Evolutionary conservation across 2,888 invertebrate species (phyloP).

Genomic region (Gasteruption jaculator): DNA sequence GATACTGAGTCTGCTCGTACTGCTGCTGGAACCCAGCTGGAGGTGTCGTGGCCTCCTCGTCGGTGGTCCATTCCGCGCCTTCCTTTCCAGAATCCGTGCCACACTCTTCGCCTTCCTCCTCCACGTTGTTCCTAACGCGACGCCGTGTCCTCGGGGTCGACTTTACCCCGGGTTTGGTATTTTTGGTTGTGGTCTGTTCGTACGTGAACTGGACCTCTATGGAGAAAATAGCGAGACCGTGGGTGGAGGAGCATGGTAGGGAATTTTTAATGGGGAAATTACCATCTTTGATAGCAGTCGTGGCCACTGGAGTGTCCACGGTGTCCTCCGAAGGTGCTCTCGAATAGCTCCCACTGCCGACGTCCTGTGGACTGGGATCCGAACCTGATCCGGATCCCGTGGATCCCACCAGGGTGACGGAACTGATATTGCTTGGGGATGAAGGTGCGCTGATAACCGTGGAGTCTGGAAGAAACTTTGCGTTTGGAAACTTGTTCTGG

Average conservation of each 20-base stretch:
- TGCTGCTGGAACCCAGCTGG: conserved; percentile 16
- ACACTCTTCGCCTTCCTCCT: no score
- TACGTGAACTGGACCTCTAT: conserved; percentile 34
- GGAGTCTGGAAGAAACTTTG: conserved; percentile 45
- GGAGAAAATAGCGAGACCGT: no score
- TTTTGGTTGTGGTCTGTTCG: conserved; percentile 26
- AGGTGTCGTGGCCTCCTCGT: no score
- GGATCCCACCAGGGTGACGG: conserved; percentile 66
- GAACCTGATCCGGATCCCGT: conserved; percentile 53
- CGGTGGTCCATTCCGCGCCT: conserved; percentile 26
- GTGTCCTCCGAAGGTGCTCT: conserved; percentile 36
- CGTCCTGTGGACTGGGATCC: conserved; percentile 42
- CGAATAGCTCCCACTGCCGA: conserved; percentile 28
- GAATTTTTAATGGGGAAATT: no score
- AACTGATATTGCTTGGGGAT: conserved; percentile 71
- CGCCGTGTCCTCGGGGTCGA: no score
- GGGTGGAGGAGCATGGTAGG: no score
- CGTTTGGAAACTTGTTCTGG: no score
- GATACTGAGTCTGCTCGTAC: conserved; percentile 22
- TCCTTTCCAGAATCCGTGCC: conserved; percentile 31
- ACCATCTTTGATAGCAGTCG: conserved; percentile 32
- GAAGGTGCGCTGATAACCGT: conserved; percentile 59
- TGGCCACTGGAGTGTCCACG: conserved; percentile 30
- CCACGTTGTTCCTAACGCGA: no score
- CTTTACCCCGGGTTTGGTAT: no score